Conservation (phyloP, 2,113 vertebrate species). For the Perca flavescens region DNA sequence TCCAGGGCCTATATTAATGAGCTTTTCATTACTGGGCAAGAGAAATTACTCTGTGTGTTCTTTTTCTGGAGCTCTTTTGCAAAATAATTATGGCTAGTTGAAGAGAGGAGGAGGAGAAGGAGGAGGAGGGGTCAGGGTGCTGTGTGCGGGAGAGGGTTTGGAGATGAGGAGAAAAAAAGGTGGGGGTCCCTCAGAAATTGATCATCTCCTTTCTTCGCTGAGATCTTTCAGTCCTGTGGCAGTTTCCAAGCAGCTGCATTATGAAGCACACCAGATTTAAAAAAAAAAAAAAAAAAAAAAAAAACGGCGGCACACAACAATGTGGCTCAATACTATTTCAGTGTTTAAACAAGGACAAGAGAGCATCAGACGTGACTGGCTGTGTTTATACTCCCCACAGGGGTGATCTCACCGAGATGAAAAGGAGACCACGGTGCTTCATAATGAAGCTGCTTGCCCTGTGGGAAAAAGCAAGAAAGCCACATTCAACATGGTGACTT, state of each 20-base stretch:
- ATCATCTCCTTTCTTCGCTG: constrained; percentile 66
- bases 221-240: constrained; percentile 70
- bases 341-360: constrained; percentile 76
- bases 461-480: constrained; percentile 68
- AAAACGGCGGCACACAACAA: constrained; percentile 64
- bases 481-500: constrained; percentile 68
- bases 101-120: constrained; percentile 77
- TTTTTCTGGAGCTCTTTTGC: constrained; percentile 84
- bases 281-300: constrained; percentile 40
- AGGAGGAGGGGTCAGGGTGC: constrained; percentile 80
- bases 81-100: constrained; percentile 93
- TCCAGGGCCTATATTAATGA: constrained; percentile 97
- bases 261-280: constrained; percentile 57
- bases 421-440: constrained; percentile 67
- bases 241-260: constrained; percentile 73
- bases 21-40: constrained; percentile 96
- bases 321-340: constrained; percentile 71
- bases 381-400: constrained; percentile 77
- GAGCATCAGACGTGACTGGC: constrained; percentile 72
- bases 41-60: constrained; percentile 89
- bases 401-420: constrained; percentile 73
- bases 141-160: constrained; percentile 54
- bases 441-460: constrained; percentile 80
- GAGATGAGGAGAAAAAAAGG: not conserved
- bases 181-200: constrained; percentile 73